phyloP scores from a whole-genome alignment of 2,888 invertebrate genomes.

The Spodoptera picta region DNA sequence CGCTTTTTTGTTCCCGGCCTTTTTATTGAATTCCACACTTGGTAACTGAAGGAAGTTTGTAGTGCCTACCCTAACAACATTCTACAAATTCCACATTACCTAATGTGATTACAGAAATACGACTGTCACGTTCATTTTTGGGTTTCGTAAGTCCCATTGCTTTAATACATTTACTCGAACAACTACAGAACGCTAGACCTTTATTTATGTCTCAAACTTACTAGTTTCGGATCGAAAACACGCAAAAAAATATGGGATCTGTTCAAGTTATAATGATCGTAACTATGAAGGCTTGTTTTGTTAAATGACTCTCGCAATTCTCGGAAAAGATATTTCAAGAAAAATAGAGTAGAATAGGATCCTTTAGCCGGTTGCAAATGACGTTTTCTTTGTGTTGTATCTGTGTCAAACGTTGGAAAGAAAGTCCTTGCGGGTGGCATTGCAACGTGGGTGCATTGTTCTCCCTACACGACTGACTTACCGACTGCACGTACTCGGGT shows the following conservation, averaged over 20 bases:
- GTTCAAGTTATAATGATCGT: constrained; percentile 34
- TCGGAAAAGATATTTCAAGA: constrained; percentile 49
- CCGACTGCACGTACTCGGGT: constrained; percentile 42
- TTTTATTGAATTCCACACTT: constrained; percentile 85
- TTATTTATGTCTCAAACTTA: constrained; percentile 43
- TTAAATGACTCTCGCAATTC: constrained; percentile 28
- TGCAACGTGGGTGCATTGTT: constrained; percentile 78
- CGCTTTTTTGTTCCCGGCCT: constrained; percentile 70
- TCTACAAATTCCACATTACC: constrained; percentile 71
- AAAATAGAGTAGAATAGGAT: constrained; percentile 51
- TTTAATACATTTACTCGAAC: constrained; percentile 52
- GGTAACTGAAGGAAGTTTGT: constrained; percentile 75
- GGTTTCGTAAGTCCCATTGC: constrained; percentile 54
- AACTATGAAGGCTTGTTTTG: constrained; percentile 39
- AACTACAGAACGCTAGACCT: constrained; percentile 18
- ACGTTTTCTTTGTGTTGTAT: constrained; percentile 77
- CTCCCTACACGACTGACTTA: constrained; percentile 61
- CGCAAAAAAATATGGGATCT: constrained; percentile 40
- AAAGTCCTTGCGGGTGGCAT: constrained; percentile 79
- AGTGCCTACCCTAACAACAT: constrained; percentile 74
- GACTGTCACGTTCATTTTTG: constrained; percentile 60
- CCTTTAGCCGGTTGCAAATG: constrained; percentile 69
- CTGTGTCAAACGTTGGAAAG: constrained; percentile 77
- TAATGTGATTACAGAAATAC: constrained; percentile 71
- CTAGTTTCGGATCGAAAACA: constrained; percentile 41